phyloP scores from a whole-genome alignment of 2,113 vertebrate species.

The Mus pahari region DNA sequence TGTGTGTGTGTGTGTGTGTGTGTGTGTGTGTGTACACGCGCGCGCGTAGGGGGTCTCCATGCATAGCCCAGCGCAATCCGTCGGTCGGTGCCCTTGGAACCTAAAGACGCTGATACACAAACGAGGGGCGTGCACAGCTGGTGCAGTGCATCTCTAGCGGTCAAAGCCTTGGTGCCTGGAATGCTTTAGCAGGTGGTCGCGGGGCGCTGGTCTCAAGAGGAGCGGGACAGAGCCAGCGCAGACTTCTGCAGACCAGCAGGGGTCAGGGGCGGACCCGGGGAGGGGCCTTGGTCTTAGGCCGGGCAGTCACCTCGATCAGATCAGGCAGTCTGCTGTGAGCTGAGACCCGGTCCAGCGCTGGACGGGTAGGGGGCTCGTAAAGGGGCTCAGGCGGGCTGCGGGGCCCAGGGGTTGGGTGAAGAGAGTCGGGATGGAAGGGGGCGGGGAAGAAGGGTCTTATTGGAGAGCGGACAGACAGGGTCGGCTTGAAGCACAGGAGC shows the following conservation, averaged over 20 bases:
- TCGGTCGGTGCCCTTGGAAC: background rate
- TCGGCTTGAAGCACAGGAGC: background rate
- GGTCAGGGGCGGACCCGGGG: background rate
- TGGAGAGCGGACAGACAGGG: too few species aligned
- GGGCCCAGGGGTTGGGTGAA: background rate
- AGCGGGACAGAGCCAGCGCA: background rate
- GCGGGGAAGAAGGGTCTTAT: background rate
- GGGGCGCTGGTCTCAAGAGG: background rate
- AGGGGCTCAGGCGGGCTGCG: background rate
- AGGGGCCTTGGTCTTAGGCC: background rate
- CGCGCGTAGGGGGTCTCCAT: too few species aligned
- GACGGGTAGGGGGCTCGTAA: background rate
- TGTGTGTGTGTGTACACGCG: fast-evolving
- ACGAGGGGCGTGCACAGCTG: background rate
- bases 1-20: background rate
- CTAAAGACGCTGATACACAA: background rate
- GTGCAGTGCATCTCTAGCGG: background rate
- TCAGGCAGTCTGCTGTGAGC: background rate
- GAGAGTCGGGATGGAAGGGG: background rate
- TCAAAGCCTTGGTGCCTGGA: background rate
- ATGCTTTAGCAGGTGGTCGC: background rate
- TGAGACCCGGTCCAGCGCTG: background rate
- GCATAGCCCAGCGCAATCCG: background rate
- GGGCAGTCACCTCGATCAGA: too few species aligned
- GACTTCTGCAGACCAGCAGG: background rate